Evolutionary conservation across 1,140 invertebrate species (phyloP), one percentile per base, ranked within the genome.

Genomic region (Matsumurasca onukii): DNA sequence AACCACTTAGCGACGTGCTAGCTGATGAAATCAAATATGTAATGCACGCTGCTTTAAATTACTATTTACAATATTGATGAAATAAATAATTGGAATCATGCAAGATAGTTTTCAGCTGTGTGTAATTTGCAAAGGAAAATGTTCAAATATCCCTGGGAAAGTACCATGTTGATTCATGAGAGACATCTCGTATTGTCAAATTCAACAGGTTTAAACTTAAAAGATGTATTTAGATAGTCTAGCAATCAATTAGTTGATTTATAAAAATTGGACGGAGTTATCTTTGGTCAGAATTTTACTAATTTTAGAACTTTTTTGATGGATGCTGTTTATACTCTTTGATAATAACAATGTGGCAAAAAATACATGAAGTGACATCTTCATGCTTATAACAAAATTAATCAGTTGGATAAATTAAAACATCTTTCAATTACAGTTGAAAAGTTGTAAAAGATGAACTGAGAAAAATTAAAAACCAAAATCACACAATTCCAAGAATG

Each of bases 61-160:
- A 59, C 24, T 27, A 59, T 59, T 2, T 59, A 59, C 55, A 59
- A 59, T 9, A 17, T 39, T 9, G 34, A 39, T 59, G 55, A 59
- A 59, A 59, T 59, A 59, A 59, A 59, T 59, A 59, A 5, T 27
- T 59, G 55, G 55, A 59, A 59, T 29, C 25, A 59, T 59, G 55
- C 55, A 59, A 59, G 55, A 59, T 59, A 59, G 55, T 59, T 59
- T 59, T 59, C 25, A 29, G 9, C 5, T 51, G 17, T 51, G 24
- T 5, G n/a, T 45, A 12, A 45, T 12, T 45, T 12, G 49, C 3
- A 22, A 20, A 3, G 24, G 49, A 51, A 5, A n/a, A 20, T 3
- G 3, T 3, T n/a, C 49, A 5, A 20, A 22, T 51, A 20, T 3
- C 5, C 49, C n/a, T 51, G n/a, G 3, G 3, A 5, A 51, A 5